These are phyloP conservation scores for Leptopterna dolabrata DNA, from an alignment of 2,888 invertebrate species.

Conservation along the genomic window DNA sequence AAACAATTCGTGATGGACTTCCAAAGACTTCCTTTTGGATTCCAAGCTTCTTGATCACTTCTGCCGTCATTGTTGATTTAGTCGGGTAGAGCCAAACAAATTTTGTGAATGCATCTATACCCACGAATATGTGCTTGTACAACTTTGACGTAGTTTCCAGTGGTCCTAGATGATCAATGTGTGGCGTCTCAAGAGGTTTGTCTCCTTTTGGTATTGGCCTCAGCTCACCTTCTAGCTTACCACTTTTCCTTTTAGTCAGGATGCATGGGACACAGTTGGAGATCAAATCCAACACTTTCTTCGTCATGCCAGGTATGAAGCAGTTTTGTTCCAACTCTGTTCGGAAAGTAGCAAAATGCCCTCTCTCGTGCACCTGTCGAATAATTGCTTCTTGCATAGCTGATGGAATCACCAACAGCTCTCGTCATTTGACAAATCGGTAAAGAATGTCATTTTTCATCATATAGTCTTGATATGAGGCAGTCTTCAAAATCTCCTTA, in stretches of 20 bases:
- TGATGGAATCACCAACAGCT: slow-evolving; percentile 14
- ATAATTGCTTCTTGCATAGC: neutral
- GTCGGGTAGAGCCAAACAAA: slow-evolving; percentile 37
- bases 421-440: neutral
- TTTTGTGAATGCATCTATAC: slow-evolving; percentile 16
- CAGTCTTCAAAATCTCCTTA: slow-evolving; percentile 59
- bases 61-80: slow-evolving; percentile 18
- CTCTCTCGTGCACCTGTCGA: no score
- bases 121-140: slow-evolving; percentile 29
- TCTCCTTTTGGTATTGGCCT: slow-evolving; percentile 25
- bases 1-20: slow-evolving; percentile 22
- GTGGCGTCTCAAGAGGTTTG: slow-evolving; percentile 14
- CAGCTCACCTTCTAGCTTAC: neutral
- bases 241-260: slow-evolving; percentile 19
- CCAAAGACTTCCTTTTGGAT: neutral
- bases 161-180: slow-evolving; percentile 40
- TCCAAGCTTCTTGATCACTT: slow-evolving; percentile 11
- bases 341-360: no score
- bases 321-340: no score
- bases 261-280: slow-evolving; percentile 35
- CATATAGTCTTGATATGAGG: slow-evolving; percentile 60
- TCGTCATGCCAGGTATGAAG: slow-evolving; percentile 23
- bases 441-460: slow-evolving; percentile 56
- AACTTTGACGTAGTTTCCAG: slow-evolving; percentile 9
- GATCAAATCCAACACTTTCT: slow-evolving; percentile 26